Base-by-base conservation (phyloP, 2,113 vertebrate species). In the Capreolus pygargus region DNA sequence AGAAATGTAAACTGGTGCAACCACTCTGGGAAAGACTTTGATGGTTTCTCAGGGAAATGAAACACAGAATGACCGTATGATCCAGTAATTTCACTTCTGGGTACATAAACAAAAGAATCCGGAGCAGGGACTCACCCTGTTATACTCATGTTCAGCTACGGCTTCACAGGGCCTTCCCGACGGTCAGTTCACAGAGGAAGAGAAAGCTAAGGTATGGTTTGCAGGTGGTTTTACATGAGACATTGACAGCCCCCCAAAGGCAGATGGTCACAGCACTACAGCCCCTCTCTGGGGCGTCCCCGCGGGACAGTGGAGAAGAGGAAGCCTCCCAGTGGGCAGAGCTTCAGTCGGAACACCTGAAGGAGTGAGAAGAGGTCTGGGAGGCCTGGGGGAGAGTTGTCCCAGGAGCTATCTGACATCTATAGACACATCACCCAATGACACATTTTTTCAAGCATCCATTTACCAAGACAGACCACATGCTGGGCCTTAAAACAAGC, bases 201-300 rank as follows among this genome's bases (percentile, higher is more conserved):
- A 30, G 21, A 2, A 36, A 30, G 9, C 13, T 6, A 8, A 14
- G 43, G 43, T 19, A 1, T 9, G 30, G 85, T 3, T 64, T 25
- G 10, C 0, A 21, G 30, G 7, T 15, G 30, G 12, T 0, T 50
- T 60, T 15, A 8, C 21, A 1, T 12, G 3, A 14, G 0, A 13
- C 33, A 2, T 12, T 9, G 43, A 17, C 28, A 6, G 64, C 16
- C 16, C 27, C 33, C 9, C 27, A 25, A 33, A 50, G 30, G 78
- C 17, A 16, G 45, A 19, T 0, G 1, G 28, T 33, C 36, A 13
- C 45, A 33, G 45, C 16, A 21, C 45, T 2, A 5, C 21, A 15
- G 58, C 85, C 45, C 60, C 30, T 50, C 45, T 15, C 60, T 1
- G 4, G 27, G 30, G 60, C 43, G 3, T 1, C 21, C 85, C 30